phyloP scores from a whole-genome alignment of 2,797 vertebrate genomes.

The Bradypodion ventrale region DNA sequence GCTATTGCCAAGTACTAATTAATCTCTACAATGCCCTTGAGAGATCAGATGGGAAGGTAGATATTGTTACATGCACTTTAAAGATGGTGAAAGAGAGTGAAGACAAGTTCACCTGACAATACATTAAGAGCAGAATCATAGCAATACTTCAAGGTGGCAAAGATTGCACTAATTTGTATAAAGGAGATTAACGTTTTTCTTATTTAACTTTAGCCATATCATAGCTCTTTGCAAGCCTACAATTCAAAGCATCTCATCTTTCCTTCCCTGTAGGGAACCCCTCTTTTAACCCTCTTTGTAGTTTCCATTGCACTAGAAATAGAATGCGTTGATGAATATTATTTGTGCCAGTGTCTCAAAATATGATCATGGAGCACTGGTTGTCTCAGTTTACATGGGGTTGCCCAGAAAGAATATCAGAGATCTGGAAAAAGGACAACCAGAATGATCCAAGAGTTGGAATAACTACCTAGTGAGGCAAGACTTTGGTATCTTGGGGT shows the following conservation, averaged over 20 bases:
- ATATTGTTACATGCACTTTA: not conserved
- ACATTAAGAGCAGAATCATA: conserved; percentile 22
- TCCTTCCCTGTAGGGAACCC: not conserved
- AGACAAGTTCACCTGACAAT: not conserved
- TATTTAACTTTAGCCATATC: not conserved
- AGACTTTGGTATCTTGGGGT: no score
- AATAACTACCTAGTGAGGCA: no score
- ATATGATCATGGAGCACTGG: not conserved
- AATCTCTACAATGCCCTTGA: conserved; percentile 21
- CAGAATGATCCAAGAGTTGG: no score
- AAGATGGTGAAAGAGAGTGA: not conserved
- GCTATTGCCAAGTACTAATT: conserved; percentile 26
- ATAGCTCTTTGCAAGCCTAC: not conserved
- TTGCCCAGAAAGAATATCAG: not conserved
- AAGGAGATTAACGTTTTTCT: conserved; percentile 21
- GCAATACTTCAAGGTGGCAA: conserved; percentile 1
- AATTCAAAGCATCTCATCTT: not conserved
- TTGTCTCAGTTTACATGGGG: not conserved
- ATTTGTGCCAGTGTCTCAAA: not conserved
- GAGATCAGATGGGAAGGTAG: conserved; percentile 15
- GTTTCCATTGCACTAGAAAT: not conserved
- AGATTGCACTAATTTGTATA: not conserved
- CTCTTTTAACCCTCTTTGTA: not conserved
- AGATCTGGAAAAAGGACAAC: not conserved
- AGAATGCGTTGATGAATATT: not conserved